Conservation (phyloP, 92 coral and sea anemone species). For the Paragorgia papillata region DNA sequence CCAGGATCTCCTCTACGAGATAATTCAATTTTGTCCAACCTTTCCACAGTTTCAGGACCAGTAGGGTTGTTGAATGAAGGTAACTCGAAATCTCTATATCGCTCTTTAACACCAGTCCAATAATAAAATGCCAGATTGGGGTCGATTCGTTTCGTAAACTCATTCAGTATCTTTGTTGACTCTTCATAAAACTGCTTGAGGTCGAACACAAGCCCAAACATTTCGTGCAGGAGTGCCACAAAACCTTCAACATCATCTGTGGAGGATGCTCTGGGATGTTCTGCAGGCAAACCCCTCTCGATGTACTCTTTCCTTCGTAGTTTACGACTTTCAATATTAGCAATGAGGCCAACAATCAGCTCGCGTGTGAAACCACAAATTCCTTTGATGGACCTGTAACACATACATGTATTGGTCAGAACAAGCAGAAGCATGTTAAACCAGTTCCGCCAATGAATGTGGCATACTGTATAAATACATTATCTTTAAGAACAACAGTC, state of each 20-base stretch:
- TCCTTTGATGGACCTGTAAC: conserved; percentile 61
- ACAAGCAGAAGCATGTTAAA: too few species aligned
- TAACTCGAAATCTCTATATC: conserved; percentile 64
- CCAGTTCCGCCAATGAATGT: too few species aligned
- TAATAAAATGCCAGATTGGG: conserved; percentile 57
- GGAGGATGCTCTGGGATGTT: conserved; percentile 73
- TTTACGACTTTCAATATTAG: conserved; percentile 67
- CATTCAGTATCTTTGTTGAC: conserved; percentile 69
- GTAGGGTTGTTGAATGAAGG: conserved; percentile 65
- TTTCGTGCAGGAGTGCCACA: conserved; percentile 60
- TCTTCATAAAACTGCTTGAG: conserved; percentile 58
- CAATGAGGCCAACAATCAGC: conserved; percentile 61
- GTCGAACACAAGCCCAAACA: conserved; percentile 58
- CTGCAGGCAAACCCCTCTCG: conserved; percentile 51
- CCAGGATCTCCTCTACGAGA: conserved; percentile 52
- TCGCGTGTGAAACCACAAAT: conserved; percentile 71
- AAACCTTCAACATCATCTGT: conserved; percentile 76
- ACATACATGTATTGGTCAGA: too few species aligned
- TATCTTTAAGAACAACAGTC: too few species aligned
- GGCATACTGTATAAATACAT: too few species aligned
- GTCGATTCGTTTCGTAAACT: conserved; percentile 60
- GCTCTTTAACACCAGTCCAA: conserved; percentile 64
- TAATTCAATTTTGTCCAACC: conserved; percentile 11
- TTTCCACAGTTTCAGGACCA: conserved; percentile 49
- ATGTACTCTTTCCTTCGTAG: conserved; percentile 49